Conservation (phyloP, 2,888 invertebrate species). For the Marronus borbonicus region DNA sequence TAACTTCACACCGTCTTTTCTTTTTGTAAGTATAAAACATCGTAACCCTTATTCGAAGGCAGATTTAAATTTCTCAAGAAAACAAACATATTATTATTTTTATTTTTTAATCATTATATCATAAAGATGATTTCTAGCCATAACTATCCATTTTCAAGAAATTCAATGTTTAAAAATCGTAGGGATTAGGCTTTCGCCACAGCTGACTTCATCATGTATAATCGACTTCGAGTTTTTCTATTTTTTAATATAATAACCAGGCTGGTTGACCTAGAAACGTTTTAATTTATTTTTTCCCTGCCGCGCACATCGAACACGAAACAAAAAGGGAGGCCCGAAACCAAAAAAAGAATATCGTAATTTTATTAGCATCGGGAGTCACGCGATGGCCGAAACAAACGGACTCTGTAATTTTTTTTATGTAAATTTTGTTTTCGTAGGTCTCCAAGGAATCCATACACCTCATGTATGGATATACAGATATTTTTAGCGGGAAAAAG, state of each 20-base stretch:
- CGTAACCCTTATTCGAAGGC: too few relatives aligned
- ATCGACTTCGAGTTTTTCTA: conserved; percentile 6
- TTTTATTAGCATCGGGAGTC: conserved; percentile 43
- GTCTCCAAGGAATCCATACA: conserved; percentile 25
- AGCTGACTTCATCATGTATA: background rate
- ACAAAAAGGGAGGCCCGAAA: conserved; percentile 27
- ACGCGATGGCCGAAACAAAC: conserved; percentile 30
- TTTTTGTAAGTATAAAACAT: too few relatives aligned
- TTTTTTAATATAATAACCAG: conserved; percentile 11
- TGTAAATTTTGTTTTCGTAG: conserved; percentile 32
- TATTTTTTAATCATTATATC: too few relatives aligned
- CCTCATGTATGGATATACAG: background rate
- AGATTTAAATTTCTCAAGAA: too few relatives aligned
- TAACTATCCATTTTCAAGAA: too few relatives aligned
- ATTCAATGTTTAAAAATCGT: too few relatives aligned
- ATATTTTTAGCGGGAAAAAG: background rate
- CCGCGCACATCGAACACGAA: conserved; percentile 17
- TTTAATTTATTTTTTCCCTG: conserved; percentile 23
- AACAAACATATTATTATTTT: too few relatives aligned
- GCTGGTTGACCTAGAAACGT: conserved; percentile 31
- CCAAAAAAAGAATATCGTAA: conserved; percentile 39
- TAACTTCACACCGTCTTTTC: too few relatives aligned
- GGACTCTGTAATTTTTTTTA: conserved; percentile 29
- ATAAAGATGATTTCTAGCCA: too few relatives aligned
- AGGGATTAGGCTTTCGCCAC: background rate